Evolutionary conservation across 2,888 invertebrate species (phyloP), one percentile per base, ranked within the genome.

Genomic region (Drosophila neotestacea): DNA sequence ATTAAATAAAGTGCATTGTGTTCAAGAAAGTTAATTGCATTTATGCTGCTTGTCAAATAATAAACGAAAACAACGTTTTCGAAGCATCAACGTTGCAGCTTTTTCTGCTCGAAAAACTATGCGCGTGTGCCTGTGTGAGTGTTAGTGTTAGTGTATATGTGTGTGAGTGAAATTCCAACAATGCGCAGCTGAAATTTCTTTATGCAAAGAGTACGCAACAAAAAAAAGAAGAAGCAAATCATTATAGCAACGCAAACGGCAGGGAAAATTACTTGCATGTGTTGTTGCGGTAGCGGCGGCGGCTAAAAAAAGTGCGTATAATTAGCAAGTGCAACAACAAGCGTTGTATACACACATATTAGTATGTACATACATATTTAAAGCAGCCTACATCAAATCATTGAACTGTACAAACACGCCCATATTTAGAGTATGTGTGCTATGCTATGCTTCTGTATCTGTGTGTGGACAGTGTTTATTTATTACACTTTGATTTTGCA

Each of bases 381-480:
- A 70, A 58, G 73, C 68, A 62, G 69, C 77, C 77, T 58, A 73
- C 76, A 69, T 65, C 59, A 70, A 79, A 75, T 61, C 75, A 77
- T 85, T 85, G 70, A 87, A 82, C 82, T 80, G 82, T 85, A 85
- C 78, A 84, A 83, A 82, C 82, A 85, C 87, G 85, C 87, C 85
- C 85, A 87, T 87, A 77, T 85, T 74, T 68, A 77, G 62, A 77
- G 73, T 71, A 50, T 71, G 73, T 77, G 74, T 74, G 62, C 72
- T 62, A 65, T 63, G 60, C 58, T 72, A 65, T 63, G 60, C 58
- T 72, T 56, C 60, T 50, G 28, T 56, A 47, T 42, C 32, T 42
- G 41, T 59, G 51, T 70, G 56, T 66, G 50, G 58, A 61, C 67
- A 65, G 75, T 77, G 78, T 70, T 80, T 79, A 79, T 84, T 86